These are phyloP conservation scores for Diglossa brunneiventris DNA, from an alignment of 2,113 vertebrate genomes.

Conservation along the genomic window DNA sequence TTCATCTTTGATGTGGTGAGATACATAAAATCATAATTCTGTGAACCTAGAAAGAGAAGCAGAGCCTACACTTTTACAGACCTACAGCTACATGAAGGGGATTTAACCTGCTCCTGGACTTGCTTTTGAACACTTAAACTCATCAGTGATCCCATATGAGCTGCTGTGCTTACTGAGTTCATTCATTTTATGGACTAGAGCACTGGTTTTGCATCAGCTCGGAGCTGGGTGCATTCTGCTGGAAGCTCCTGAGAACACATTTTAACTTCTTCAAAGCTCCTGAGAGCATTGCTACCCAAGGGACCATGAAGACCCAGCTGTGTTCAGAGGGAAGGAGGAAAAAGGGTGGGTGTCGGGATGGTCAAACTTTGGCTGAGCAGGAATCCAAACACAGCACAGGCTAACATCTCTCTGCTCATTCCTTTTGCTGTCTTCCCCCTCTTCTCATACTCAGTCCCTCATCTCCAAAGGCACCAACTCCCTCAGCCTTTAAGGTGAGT, in stretches of 20 bases:
- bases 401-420: not conserved
- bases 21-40: not conserved
- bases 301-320: not conserved
- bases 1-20: not conserved
- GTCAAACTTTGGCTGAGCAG: not conserved
- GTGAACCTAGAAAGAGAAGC: not conserved
- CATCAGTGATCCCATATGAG: not conserved
- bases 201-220: not conserved
- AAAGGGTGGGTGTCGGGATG: not conserved
- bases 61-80: not conserved
- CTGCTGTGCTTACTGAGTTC: not conserved
- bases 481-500: not conserved
- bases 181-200: not conserved
- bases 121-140: not conserved
- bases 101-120: not conserved
- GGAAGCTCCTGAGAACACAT: not conserved
- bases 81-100: not conserved
- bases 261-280: not conserved
- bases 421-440: not conserved
- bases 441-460: not conserved
- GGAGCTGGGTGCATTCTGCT: not conserved
- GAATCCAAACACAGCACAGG: not conserved
- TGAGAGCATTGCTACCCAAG: not conserved
- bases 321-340: not conserved
- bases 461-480: fast-evolving